Evolutionary conservation across 1,140 invertebrate genomes (phyloP), one percentile per base, ranked within the genome.

Genomic region (Drosophila orosa): DNA sequence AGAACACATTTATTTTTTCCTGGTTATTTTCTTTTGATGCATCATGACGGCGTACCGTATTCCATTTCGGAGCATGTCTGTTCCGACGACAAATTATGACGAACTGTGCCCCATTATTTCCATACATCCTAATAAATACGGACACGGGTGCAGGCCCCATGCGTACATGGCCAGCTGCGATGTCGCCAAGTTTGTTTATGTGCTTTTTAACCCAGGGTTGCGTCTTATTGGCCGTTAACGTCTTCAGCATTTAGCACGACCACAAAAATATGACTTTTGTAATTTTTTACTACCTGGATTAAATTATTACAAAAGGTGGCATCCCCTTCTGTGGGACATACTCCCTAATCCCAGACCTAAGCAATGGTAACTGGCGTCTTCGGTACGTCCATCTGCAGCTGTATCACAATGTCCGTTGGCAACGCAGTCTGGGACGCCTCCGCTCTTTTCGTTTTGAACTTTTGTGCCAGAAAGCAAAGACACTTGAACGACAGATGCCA

Each of bases 381-480:
- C 17, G 31, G 29, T 65, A 27, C 8, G 22, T 31, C 12, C 17
- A 33, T 12, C 31, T 29, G 52, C 35, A 39, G 44, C 54, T 69
- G 45, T 17, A 45, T 42, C 29, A 44, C 52, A 58, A 54, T 47
- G 39, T 29, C 60, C 33, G 42, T 42, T 37, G 25, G n/a, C 69
- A 17, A 19, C 27, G 19, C 57, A 39, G 69, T 19, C 42, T 66
- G 65, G 61, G 65, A 65, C 73, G 72, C 73, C 73, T 76, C 54
- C 73, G 61, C 72, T 58, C 33, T 68, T 59, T 63, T 62, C 65
- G 58, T 85, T 80, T 31, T 84, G 77, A 85, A 84, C 81, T 84
- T 77, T 81, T 84, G 81, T 81, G 81, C 81, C 74, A 84, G 78
- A 84, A 73, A 80, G 29, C 54, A 71, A 60, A 68, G 62, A 85